Conservation (phyloP, 2,888 invertebrate species). For the Geophilus truncorum region DNA sequence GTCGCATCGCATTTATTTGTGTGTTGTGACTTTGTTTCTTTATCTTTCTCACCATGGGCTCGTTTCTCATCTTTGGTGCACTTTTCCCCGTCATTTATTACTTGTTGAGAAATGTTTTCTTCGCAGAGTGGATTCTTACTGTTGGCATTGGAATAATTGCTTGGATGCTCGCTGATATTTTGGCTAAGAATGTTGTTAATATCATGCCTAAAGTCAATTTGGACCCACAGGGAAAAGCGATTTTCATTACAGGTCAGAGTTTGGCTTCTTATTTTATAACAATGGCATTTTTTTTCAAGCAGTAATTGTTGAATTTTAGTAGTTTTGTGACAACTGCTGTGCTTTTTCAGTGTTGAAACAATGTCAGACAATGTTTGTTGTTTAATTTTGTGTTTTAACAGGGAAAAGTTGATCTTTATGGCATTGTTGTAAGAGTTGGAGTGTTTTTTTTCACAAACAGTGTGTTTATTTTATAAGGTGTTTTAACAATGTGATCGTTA, state of each 20-base stretch:
- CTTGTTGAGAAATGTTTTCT: constrained; percentile 33
- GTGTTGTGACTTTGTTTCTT: neutral
- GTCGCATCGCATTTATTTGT: neutral
- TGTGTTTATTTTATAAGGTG: too few relatives aligned
- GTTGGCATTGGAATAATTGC: constrained; percentile 33
- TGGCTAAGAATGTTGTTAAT: constrained; percentile 39
- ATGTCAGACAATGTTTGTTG: too few relatives aligned
- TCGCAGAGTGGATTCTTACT: constrained; percentile 32
- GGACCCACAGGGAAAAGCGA: constrained; percentile 41
- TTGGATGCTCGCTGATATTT: constrained; percentile 37
- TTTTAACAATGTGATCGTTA: too few relatives aligned
- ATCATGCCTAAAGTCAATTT: constrained; percentile 39
- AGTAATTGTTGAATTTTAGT: too few relatives aligned
- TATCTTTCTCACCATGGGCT: neutral
- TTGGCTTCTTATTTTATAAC: neutral
- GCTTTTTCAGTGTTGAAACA: too few relatives aligned
- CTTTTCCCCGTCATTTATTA: constrained; percentile 19
- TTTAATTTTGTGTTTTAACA: too few relatives aligned
- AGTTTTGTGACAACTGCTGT: too few relatives aligned
- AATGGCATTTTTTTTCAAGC: too few relatives aligned
- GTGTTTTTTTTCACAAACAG: too few relatives aligned
- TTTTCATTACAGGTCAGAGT: constrained; percentile 43
- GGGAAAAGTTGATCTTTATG: too few relatives aligned
- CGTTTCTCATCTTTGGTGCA: neutral
- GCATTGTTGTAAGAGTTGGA: too few relatives aligned